A percentile compares a stretch with the other conserved stretches of the same genome.
These are phyloP conservation scores for Oplegnathus fasciatus DNA, from an alignment of 2,113 vertebrate genomes.

Conservation along the genomic window DNA sequence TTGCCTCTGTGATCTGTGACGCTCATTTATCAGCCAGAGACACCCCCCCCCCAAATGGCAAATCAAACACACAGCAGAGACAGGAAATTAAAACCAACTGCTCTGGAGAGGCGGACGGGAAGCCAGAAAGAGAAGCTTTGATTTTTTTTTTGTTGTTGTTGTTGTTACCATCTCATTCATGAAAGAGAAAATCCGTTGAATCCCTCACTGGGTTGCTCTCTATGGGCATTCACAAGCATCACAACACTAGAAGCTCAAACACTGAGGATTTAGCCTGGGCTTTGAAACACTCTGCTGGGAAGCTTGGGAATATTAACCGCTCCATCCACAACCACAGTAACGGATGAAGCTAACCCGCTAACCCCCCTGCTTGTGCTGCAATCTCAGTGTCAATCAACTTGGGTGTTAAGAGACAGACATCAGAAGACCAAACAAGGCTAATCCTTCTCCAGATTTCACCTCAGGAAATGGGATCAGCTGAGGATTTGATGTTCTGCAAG, in stretches of 20 bases:
- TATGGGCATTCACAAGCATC: constrained; percentile 32
- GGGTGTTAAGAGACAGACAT: constrained; percentile 56
- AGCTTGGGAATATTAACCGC: constrained; percentile 44
- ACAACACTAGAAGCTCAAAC: constrained; percentile 48
- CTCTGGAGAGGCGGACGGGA: constrained; percentile 40
- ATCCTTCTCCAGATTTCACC: constrained; percentile 71
- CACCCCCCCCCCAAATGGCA: constrained; percentile 40
- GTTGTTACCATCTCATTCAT: constrained; percentile 59
- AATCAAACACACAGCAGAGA: constrained; percentile 53
- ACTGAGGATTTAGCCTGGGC: constrained; percentile 23
- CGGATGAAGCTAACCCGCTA: background rate
- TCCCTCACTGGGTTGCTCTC: constrained; percentile 46
- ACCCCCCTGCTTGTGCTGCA: background rate
- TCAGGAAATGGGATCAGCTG: constrained; percentile 74
- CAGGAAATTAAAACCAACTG: constrained; percentile 80
- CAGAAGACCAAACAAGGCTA: constrained; percentile 71
- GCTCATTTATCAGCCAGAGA: constrained; percentile 67
- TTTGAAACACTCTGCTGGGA: constrained; percentile 14
- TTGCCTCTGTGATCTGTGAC: constrained; percentile 64
- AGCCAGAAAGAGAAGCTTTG: constrained; percentile 53
- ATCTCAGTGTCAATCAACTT: constrained; percentile 54
- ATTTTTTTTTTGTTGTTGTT: constrained; percentile 42
- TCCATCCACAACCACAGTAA: constrained; percentile 19
- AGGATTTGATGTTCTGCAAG: constrained; percentile 71
- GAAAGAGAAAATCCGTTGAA: constrained; percentile 59